Percentiles rank a stretch among this genome's conserved stretches.
phyloP scores from a whole-genome alignment of 1,140 invertebrate genomes.

The Drosophila simulans region DNA sequence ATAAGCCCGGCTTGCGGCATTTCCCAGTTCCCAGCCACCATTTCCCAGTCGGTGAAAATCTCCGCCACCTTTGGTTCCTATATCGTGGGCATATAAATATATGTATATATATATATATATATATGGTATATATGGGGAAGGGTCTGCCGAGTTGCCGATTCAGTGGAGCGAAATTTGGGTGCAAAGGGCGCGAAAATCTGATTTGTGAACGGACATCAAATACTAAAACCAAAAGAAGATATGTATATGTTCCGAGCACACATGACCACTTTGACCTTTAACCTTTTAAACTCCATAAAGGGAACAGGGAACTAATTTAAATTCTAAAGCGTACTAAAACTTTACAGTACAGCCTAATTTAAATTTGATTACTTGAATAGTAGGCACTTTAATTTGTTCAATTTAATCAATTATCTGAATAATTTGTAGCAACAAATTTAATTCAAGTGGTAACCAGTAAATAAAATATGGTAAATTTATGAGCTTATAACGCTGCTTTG shows the following conservation, averaged over 20 bases:
- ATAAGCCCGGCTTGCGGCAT: slow-evolving; percentile 68
- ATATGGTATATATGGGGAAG: neutral
- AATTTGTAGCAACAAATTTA: no score
- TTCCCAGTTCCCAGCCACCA: slow-evolving; percentile 36
- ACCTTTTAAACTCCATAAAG: neutral
- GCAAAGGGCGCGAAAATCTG: slow-evolving; percentile 58
- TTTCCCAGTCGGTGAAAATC: slow-evolving; percentile 26
- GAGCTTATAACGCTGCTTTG: neutral
- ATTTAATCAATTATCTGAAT: no score
- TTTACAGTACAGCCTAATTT: no score
- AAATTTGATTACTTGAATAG: no score
- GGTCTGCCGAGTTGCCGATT: slow-evolving; percentile 27
- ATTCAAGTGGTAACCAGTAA: no score
- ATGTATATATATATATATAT: neutral
- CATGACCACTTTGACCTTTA: neutral
- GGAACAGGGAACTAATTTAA: neutral
- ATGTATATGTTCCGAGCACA: neutral
- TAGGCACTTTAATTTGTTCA: no score
- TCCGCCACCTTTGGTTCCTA: neutral
- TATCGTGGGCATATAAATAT: neutral
- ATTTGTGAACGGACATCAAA: slow-evolving; percentile 44
- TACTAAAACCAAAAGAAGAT: slow-evolving; percentile 14
- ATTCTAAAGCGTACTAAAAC: no score
- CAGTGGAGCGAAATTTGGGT: slow-evolving; percentile 64
- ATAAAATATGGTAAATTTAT: neutral